These are phyloP conservation scores for Lacerta viridis DNA, from an alignment of 2,797 vertebrate species.

Conservation along the genomic window DNA sequence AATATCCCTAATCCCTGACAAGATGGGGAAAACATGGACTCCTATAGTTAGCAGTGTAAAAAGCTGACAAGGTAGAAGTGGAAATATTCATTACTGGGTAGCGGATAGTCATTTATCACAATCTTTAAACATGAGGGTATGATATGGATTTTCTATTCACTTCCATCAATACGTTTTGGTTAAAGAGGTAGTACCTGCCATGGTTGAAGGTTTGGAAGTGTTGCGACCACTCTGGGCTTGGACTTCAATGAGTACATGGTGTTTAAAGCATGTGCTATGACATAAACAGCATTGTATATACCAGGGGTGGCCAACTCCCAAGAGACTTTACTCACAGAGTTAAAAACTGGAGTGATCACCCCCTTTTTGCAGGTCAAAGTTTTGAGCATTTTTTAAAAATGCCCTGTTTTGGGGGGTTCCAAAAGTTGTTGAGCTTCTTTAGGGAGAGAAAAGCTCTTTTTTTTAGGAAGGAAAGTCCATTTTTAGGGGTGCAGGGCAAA, in stretches of 20 bases:
- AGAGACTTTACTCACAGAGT: too few species aligned
- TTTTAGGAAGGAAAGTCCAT: too few species aligned
- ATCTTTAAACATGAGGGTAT: not conserved
- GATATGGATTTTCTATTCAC: not conserved
- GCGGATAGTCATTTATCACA: not conserved
- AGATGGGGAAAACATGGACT: not conserved
- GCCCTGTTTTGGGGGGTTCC: too few species aligned
- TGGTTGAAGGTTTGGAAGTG: not conserved
- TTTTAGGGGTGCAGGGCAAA: too few species aligned
- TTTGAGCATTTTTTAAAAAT: too few species aligned
- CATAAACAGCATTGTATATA: constrained; percentile 17
- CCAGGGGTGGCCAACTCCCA: too few species aligned
- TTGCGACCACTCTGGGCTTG: not conserved
- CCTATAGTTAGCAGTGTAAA: not conserved
- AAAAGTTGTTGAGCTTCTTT: too few species aligned
- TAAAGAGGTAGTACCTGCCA: constrained; percentile 17
- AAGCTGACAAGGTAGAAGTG: not conserved
- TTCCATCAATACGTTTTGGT: not conserved
- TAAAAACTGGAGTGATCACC: too few species aligned
- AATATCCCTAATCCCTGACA: not conserved
- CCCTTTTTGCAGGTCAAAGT: too few species aligned
- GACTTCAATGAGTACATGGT: not conserved
- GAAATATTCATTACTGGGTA: not conserved
- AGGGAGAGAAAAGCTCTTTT: too few species aligned
- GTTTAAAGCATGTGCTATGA: constrained; percentile 20